phyloP scores from a whole-genome alignment of 2,797 vertebrate genomes.

The Cygnus olor region DNA sequence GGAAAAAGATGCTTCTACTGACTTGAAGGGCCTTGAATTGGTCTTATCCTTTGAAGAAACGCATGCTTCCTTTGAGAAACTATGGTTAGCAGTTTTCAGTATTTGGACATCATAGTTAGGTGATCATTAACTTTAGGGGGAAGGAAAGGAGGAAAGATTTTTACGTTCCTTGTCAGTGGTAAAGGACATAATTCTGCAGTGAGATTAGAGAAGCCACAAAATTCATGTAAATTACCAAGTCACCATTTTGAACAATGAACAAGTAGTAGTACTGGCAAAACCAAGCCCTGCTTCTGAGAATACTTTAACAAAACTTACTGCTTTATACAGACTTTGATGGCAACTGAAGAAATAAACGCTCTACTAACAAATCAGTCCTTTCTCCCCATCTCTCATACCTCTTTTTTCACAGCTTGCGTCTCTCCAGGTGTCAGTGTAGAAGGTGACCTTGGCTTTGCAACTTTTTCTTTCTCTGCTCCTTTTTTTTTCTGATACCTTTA shows the following conservation, averaged over 20 bases:
- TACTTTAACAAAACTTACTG: not conserved
- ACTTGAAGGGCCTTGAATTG: not conserved
- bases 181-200: not conserved
- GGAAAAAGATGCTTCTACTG: not conserved
- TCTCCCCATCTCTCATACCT: slow-evolving; percentile 75
- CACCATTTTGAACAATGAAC: not conserved
- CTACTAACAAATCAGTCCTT: not conserved
- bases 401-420: slow-evolving; percentile 64
- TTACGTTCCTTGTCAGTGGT: not conserved
- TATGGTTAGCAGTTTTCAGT: not conserved
- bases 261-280: not conserved
- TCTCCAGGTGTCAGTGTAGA: slow-evolving; percentile 49
- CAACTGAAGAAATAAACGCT: not conserved
- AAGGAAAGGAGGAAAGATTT: not conserved
- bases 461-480: slow-evolving; percentile 38
- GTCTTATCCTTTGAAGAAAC: not conserved
- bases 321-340: not conserved
- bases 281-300: not conserved
- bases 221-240: not conserved
- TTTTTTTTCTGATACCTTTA: slow-evolving; percentile 79
- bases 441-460: slow-evolving; percentile 59
- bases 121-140: not conserved
- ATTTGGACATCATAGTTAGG: not conserved
- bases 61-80: not conserved
- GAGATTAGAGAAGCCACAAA: not conserved